Base-by-base conservation (phyloP, 2,888 invertebrate genomes). In the Dermolepida albohirtum region DNA sequence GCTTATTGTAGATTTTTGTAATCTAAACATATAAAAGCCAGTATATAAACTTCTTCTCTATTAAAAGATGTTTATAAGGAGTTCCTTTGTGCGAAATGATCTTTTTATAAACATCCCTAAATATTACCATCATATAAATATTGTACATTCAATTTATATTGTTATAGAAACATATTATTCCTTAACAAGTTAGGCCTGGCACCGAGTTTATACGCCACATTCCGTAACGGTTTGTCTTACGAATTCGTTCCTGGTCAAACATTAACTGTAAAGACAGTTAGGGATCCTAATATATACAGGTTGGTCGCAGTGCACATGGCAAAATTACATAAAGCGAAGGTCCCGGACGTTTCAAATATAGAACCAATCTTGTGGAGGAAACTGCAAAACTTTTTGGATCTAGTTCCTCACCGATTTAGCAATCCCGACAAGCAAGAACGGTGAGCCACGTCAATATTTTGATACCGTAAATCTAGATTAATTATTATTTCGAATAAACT, bases 201-300 rank as follows among this genome's bases (percentile, higher is more conserved):
- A 50, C 94, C 97, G 62, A 88, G 91, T 54, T 85, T 98, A 51
- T 96, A 94, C 85, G 97, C 94, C 55, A 91, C 92, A 52, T 98
- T 98, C 84, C 87, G 90, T 75, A 99, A 99, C 87, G 98, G 98
- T 10, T 86, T 98, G 73, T 93, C 92, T 44, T 98, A 98, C 82
- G 92, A 95, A 82, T 95, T 89, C 81, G 88, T 92, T 72, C 92
- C 93, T 72, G 98, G 98, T 51, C 87, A 87, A 69, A 92, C 92
- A n/a, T 83, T 95, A 16, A 90, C 87, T 70, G 83, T 86, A 14
- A 86, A 89, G 47, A 88, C 87, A 71, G 91, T 94, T 5, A 82
- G 86, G 63, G 82, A 89, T 72, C 87, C 88, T 8, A 85, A 87
- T 74, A 87, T 95, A 73, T 94, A 91, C 86, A 85, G 86, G 40